A percentile compares a stretch with the other conserved stretches of the same genome.
These are phyloP conservation scores for Engystomops pustulosus DNA, from an alignment of 2,113 vertebrate species.

Conservation along the genomic window DNA sequence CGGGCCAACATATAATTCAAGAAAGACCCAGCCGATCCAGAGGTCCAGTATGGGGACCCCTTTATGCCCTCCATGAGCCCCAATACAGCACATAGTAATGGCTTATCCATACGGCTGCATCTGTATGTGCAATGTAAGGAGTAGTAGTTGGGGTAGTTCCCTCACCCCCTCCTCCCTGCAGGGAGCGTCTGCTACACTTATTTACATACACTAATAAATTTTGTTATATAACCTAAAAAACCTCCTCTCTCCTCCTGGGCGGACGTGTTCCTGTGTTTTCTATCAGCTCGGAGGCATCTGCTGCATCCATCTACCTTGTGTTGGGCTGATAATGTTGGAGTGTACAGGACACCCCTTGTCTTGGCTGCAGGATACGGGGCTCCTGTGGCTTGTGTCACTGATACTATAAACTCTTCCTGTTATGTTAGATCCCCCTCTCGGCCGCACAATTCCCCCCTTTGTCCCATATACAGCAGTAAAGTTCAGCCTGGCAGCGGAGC, in stretches of 20 bases:
- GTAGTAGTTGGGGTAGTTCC: too few relatives aligned
- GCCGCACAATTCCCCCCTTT: not conserved
- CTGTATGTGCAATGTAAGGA: not conserved
- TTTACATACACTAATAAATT: not conserved
- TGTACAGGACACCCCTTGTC: not conserved
- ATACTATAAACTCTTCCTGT: conserved; percentile 8
- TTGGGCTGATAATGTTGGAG: not conserved
- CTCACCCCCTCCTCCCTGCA: too few relatives aligned
- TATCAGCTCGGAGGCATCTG: not conserved
- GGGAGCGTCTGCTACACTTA: not conserved
- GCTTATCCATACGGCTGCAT: too few relatives aligned
- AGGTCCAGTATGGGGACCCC: too few relatives aligned
- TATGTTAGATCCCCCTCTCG: not conserved
- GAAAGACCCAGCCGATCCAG: too few relatives aligned
- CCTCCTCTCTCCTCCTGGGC: not conserved
- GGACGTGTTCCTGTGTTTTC: not conserved
- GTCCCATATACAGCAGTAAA: not conserved
- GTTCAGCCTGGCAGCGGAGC: not conserved
- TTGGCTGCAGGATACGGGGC: not conserved
- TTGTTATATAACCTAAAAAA: not conserved
- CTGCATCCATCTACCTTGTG: not conserved
- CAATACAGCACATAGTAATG: too few relatives aligned
- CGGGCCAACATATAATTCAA: too few relatives aligned
- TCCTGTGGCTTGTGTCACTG: not conserved
- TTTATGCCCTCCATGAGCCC: too few relatives aligned